Percentiles rank a stretch among this genome's conserved stretches.
Evolutionary conservation across 2,113 vertebrate genomes (phyloP).

Genomic region (Solea senegalensis): DNA sequence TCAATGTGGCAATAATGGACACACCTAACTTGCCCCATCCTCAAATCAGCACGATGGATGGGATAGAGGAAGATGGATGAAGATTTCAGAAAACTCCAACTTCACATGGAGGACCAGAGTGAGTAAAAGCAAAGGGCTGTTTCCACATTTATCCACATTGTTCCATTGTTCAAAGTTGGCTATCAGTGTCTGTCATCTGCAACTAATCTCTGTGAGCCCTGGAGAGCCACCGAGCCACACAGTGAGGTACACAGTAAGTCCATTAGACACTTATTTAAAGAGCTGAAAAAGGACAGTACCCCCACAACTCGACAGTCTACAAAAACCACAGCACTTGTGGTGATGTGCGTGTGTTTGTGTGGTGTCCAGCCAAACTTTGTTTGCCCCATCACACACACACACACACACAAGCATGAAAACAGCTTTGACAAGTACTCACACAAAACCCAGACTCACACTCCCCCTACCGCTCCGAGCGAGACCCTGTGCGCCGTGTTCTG

Average conservation of each 20-base stretch:
- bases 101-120: too few relatives aligned
- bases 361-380: constrained; percentile 24
- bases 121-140: too few relatives aligned
- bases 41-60: too few relatives aligned
- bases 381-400: constrained; percentile 48
- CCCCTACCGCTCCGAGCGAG: constrained; percentile 32
- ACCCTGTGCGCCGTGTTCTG: constrained; percentile 53
- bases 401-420: constrained; percentile 34
- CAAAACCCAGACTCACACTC: constrained; percentile 21
- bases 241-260: constrained; percentile 11
- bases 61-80: too few relatives aligned
- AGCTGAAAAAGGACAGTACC: constrained; percentile 37
- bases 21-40: too few relatives aligned
- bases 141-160: too few relatives aligned
- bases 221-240: constrained; percentile 12
- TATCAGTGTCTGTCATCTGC: constrained; percentile 30
- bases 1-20: too few relatives aligned
- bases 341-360: constrained; percentile 18
- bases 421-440: constrained; percentile 58
- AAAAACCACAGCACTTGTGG: constrained; percentile 4
- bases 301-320: not conserved
- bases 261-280: constrained; percentile 52
- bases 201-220: constrained; percentile 4
- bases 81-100: too few relatives aligned
- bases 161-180: constrained; percentile 17